Base-by-base conservation (phyloP, 1,140 invertebrate species). In the Hormaphis cornu region DNA sequence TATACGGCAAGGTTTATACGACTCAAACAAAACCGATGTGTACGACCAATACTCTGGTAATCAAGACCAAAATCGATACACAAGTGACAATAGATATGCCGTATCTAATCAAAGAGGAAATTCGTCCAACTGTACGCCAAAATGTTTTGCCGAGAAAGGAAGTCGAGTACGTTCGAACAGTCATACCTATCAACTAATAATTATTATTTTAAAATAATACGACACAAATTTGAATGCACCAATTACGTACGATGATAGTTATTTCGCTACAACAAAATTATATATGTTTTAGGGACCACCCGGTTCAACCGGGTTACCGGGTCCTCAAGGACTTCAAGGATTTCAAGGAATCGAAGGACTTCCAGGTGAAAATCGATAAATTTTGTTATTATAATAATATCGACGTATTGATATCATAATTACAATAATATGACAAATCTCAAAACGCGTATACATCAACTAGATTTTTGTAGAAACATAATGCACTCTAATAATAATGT, bases 71-170 rank as follows among this genome's bases (percentile, higher is more conserved):
- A 46, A 12, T 35, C 40, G 42, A 24, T 50, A 30, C 8, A 33
- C 16, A 9, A 48, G 3, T 30, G 61, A 66, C 5, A 66, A 46
- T 30, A 42, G 61, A 48, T 66, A 66, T 35, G 40, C 42, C 16
- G 26, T 66, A 22, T 33, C 20, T 26, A 71, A 73, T 54, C 73
- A 73, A 20, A 58, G 66, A 50, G 70, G 71, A n/a, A 70, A 73
- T 30, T 66, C 72, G 1, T 26, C 72, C 10, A 73, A 72, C 37
- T 74, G 85, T 74, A 82, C 83, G 28, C 93, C 91, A 35, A 93
- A 91, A 82, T 97, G 94, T 81, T 87, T 93, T 71, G 93, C 93
- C 3, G 92, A 97, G 80, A 97, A 96, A 80, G 94, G 94, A 75
- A 86, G 85, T 33, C 82, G 91, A 75, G 89, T 90, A 82, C 81